Base-by-base conservation (phyloP, 2,113 vertebrate genomes). In the Aphyosemion australe region DNA sequence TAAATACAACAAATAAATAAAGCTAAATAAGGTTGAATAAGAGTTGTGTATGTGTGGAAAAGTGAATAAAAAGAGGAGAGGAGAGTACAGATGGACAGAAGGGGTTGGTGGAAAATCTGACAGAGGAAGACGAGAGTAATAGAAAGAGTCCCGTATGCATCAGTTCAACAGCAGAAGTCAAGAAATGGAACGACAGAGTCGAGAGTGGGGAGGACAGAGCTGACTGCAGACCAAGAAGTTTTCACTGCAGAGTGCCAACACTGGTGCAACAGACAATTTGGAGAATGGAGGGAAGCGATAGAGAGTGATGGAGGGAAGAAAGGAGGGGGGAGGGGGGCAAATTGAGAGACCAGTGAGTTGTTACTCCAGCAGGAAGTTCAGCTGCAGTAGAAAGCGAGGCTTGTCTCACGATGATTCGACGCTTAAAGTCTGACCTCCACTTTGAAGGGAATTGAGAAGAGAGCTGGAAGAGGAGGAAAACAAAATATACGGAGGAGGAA, bases 341-440 rank as follows among this genome's bases (percentile, higher is more conserved):
- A 83, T 79, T 57, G 80, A 82, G 68, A 75, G 71, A 65, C 48
- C 64, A 67, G 48, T 37, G 7, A 63, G 74, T 68, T 63, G 60
- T 76, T 65, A 64, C 76, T 65, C 49, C 68, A 78, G 82, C 78
- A 60, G 72, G 80, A 83, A 66, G 55, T 53, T 65, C 46, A 68
- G 39, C 45, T 48, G 57, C 65, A 32, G 61, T 8, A 9, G 51
- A 51, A 72, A 79, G 55, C 31, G 34, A 71, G 19, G 65, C 79
- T 70, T 45, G 73, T 68, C 65, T 53, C 32, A 48, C 39, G 57
- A 16, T 82, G 76, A 77, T 65, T 45, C 45, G 56, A 77, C 73
- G 78, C 70, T 73, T 69, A 39, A 57, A 73, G 62, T 48, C 52
- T 4, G 8, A 67, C 57, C 70, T 72, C 72, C 52, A 61, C 71